A percentile compares a stretch with the other conserved stretches of the same genome.
Evolutionary conservation across 2,113 vertebrate genomes (phyloP).

Genomic region (Spheniscus mendiculus): DNA sequence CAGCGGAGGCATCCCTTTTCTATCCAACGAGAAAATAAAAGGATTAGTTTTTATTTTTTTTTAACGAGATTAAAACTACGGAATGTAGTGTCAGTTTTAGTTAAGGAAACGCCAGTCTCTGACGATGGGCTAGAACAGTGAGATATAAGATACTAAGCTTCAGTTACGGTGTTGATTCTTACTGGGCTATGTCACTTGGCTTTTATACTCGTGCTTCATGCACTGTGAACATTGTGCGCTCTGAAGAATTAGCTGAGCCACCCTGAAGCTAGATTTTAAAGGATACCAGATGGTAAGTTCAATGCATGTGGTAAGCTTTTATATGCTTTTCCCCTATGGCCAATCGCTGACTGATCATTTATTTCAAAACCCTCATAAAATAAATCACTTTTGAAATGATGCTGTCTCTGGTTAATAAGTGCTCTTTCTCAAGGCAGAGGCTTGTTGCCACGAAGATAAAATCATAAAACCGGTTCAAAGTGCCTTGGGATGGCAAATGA

Average conservation of each 20-base stretch:
- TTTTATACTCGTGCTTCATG: constrained; percentile 22
- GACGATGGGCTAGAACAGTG: background rate
- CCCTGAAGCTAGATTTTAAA: constrained; percentile 62
- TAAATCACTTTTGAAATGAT: constrained; percentile 27
- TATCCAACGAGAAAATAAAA: background rate
- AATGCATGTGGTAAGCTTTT: constrained; percentile 49
- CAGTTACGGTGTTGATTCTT: background rate
- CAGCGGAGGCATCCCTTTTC: background rate
- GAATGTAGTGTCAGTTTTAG: background rate
- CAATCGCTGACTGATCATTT: constrained; percentile 48
- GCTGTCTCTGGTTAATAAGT: constrained; percentile 44
- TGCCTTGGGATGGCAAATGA: constrained; percentile 14
- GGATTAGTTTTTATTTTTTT: background rate
- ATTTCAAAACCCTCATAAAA: constrained; percentile 59
- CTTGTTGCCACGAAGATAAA: constrained; percentile 55
- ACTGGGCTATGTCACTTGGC: background rate
- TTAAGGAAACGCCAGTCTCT: background rate
- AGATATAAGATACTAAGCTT: background rate
- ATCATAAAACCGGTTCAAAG: constrained; percentile 49
- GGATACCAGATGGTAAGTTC: constrained; percentile 58
- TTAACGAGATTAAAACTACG: background rate
- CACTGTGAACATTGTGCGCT: background rate
- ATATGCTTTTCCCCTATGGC: constrained; percentile 56
- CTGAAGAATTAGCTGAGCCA: constrained; percentile 51
- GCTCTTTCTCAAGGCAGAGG: constrained; percentile 49